phyloP scores from a whole-genome alignment of 1,140 invertebrate genomes.

The Akabosia matsudoensis region DNA sequence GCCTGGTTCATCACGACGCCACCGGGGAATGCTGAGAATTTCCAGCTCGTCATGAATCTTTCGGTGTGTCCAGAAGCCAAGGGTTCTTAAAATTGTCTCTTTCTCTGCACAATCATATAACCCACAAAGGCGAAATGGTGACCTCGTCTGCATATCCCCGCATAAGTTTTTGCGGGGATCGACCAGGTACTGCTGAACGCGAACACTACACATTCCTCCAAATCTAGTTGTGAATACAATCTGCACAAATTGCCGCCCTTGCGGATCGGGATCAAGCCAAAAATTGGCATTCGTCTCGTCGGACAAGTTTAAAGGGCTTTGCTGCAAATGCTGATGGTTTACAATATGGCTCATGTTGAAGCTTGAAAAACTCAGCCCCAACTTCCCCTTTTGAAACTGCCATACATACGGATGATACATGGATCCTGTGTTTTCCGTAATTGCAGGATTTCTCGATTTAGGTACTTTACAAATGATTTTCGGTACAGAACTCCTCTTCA shows the following conservation, averaged over 20 bases:
- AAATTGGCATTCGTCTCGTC: not conserved
- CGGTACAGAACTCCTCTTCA: not conserved
- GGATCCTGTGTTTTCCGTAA: not conserved
- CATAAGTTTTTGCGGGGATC: constrained; percentile 22
- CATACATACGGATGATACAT: constrained; percentile 31
- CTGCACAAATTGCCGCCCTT: constrained; percentile 28
- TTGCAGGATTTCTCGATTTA: not conserved
- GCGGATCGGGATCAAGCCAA: not conserved
- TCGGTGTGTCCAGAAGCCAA: constrained; percentile 28
- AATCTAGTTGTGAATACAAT: constrained; percentile 30
- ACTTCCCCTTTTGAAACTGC: constrained; percentile 30
- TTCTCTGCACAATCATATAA: constrained; percentile 25
- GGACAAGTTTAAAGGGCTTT: not conserved
- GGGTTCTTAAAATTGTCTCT: constrained; percentile 19
- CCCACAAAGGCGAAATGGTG: constrained; percentile 29
- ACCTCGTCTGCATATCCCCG: not conserved
- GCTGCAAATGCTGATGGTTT: not conserved
- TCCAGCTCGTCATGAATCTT: constrained; percentile 28
- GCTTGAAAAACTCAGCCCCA: constrained; percentile 32
- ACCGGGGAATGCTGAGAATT: constrained; percentile 4
- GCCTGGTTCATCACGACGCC: constrained; percentile 19
- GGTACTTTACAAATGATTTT: constrained; percentile 32
- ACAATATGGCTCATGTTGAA: constrained; percentile 24
- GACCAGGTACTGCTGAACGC: constrained; percentile 34
- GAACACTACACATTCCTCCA: constrained; percentile 22